Evolutionary conservation across 2,888 invertebrate genomes (phyloP).

Genomic region (Eurytoma californica): DNA sequence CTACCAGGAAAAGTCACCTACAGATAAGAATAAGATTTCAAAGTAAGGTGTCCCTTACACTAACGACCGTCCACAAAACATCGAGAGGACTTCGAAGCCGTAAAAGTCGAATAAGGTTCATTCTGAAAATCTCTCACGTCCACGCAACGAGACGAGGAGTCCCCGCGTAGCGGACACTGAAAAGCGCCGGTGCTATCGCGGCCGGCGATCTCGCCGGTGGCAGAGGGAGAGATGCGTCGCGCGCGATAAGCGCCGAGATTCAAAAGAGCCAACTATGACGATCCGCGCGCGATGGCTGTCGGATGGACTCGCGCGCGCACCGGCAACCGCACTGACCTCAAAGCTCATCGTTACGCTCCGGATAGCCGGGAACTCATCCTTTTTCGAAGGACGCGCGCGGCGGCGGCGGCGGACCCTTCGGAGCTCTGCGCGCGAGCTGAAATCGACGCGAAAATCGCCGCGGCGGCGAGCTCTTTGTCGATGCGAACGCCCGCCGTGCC

Average conservation of each 20-base stretch:
- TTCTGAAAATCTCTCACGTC: no score
- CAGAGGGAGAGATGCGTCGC: slow-evolving; percentile 1
- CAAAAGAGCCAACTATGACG: background rate
- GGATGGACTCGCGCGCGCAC: background rate
- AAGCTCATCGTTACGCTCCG: slow-evolving; percentile 55
- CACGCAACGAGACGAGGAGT: no score
- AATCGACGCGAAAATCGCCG: background rate
- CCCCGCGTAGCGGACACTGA: no score
- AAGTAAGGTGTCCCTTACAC: no score
- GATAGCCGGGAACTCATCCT: slow-evolving; percentile 51
- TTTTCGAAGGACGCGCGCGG: slow-evolving; percentile 43
- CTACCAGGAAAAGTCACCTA: no score
- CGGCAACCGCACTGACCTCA: slow-evolving; percentile 58
- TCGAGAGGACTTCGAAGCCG: no score
- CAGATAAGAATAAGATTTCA: no score
- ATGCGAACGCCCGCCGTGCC: background rate
- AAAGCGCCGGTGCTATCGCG: background rate
- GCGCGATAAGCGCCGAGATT: slow-evolving; percentile 20
- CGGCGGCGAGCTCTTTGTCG: background rate
- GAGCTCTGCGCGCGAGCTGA: no score
- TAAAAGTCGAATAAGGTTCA: no score
- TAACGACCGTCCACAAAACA: no score
- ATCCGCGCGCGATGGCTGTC: slow-evolving; percentile 6
- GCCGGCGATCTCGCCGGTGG: background rate
- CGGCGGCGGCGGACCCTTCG: slow-evolving; percentile 1